Percentiles rank a stretch among this genome's conserved stretches.
These are phyloP conservation scores for Puntigrus tetrazona DNA, from an alignment of 2,113 vertebrate species.

Conservation along the genomic window DNA sequence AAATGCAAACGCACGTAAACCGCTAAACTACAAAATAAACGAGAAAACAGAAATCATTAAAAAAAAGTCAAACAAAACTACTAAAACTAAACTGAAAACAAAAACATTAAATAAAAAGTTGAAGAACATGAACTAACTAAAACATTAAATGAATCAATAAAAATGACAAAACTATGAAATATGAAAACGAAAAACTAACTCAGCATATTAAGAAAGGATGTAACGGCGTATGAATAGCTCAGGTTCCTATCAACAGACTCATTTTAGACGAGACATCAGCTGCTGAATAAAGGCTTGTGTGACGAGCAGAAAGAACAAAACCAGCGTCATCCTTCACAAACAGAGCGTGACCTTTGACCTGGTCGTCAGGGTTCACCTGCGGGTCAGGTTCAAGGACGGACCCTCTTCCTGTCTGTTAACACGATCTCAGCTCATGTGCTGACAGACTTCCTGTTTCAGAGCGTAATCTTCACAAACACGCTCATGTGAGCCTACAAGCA, in stretches of 20 bases:
- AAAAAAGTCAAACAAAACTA: no score
- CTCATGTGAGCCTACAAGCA: no score
- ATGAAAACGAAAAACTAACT: neutral
- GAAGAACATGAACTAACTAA: no score
- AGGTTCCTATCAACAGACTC: neutral
- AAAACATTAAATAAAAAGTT: no score
- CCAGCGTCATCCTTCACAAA: neutral
- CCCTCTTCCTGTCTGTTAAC: neutral
- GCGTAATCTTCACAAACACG: neutral
- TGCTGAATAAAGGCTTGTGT: neutral
- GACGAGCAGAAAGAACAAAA: neutral
- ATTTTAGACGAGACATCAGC: neutral
- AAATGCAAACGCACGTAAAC: no score
- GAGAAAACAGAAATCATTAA: no score
- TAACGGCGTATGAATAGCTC: neutral
- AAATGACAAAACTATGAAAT: neutral
- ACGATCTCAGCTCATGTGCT: neutral
- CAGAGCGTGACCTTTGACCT: conserved; percentile 7
- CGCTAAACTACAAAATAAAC: no score
- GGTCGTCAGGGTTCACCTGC: neutral
- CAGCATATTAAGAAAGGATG: neutral
- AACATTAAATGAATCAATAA: neutral
- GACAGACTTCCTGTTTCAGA: neutral
- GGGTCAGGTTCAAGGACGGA: neutral
- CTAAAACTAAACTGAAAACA: no score